phyloP scores from a whole-genome alignment of 2,888 invertebrate species.

The Mythimna vitellina region DNA sequence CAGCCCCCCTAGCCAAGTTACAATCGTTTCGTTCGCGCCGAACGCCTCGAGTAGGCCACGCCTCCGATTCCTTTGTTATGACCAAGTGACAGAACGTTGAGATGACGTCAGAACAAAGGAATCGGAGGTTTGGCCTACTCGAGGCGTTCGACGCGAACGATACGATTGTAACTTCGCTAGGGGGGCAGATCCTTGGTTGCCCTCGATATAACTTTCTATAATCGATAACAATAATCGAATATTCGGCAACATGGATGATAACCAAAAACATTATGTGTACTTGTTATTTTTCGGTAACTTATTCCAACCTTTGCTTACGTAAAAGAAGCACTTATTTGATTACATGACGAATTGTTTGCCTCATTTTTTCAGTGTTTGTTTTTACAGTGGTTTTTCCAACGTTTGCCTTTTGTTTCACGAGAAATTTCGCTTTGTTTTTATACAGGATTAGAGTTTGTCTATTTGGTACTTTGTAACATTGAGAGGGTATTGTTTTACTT shows the following conservation, averaged over 20 bases:
- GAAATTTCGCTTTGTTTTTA: slow-evolving; percentile 38
- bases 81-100: no score
- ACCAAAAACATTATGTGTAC: slow-evolving; percentile 42
- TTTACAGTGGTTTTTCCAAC: not conserved
- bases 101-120: no score
- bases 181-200: slow-evolving; percentile 1
- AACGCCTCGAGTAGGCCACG: no score
- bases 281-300: slow-evolving; percentile 39
- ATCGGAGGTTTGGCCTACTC: no score
- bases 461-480: slow-evolving; percentile 14
- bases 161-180: no score
- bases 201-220: slow-evolving; percentile 41
- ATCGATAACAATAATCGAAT: slow-evolving; percentile 45
- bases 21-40: no score
- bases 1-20: no score
- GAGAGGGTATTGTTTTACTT: slow-evolving; percentile 36
- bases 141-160: no score
- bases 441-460: slow-evolving; percentile 15
- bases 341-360: slow-evolving; percentile 48
- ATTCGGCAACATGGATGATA: slow-evolving; percentile 28
- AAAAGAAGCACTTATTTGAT: slow-evolving; percentile 51
- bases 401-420: slow-evolving; percentile 35
- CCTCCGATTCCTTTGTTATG: no score
- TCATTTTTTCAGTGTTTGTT: slow-evolving; percentile 9
- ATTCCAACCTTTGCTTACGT: slow-evolving; percentile 25